Conservation (phyloP, 2,113 vertebrate genomes). For the Melanerpes formicivorus region DNA sequence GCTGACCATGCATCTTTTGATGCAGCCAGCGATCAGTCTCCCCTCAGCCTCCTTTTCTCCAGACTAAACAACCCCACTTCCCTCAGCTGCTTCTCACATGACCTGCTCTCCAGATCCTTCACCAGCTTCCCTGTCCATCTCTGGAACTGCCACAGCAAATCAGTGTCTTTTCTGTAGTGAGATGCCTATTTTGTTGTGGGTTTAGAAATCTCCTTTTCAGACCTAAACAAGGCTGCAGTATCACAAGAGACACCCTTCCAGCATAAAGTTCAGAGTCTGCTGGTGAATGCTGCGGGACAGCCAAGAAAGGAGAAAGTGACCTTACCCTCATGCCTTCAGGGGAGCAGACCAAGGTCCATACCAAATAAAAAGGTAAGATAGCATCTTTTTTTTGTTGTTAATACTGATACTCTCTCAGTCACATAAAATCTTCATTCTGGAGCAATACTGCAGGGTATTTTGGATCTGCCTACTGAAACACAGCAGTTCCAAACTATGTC, state of each 20-base stretch:
- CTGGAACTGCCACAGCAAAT: too few species aligned
- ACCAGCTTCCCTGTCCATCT: too few species aligned
- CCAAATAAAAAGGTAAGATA: conserved; percentile 80
- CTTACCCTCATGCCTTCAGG: conserved; percentile 76
- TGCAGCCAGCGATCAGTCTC: too few species aligned
- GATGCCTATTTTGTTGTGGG: neutral
- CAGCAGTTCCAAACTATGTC: neutral
- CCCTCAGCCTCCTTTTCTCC: too few species aligned
- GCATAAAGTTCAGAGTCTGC: conserved; percentile 53
- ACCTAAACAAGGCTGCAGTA: neutral
- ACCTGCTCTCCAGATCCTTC: too few species aligned
- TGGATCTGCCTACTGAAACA: neutral
- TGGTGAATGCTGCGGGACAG: conserved; percentile 77
- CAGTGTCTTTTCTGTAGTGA: too few species aligned
- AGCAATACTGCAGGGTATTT: neutral
- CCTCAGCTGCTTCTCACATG: too few species aligned
- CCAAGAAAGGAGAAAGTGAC: conserved; percentile 78
- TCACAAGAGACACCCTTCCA: neutral
- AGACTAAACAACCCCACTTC: too few species aligned
- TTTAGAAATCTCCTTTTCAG: conserved; percentile 39
- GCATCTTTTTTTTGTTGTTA: neutral
- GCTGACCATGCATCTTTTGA: too few species aligned
- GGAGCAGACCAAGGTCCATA: conserved; percentile 71
- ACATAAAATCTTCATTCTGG: neutral
- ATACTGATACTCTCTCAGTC: neutral